Evolutionary conservation across 2,113 vertebrate species (phyloP).

Genomic region (Antennarius striatus): DNA sequence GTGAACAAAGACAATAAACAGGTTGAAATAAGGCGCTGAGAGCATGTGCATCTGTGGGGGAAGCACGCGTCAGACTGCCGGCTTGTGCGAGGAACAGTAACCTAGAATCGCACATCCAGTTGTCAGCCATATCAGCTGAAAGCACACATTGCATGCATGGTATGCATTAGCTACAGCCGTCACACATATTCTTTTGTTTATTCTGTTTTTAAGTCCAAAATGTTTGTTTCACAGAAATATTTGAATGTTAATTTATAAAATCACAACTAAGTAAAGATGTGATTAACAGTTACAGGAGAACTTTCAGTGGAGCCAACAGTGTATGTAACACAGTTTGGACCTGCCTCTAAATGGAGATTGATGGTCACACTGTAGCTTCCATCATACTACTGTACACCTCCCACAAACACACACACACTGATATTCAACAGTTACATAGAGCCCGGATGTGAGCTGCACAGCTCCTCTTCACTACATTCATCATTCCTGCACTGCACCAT

Average conservation of each 20-base stretch:
- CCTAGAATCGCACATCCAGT: slow-evolving; percentile 45
- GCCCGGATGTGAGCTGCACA: slow-evolving; percentile 39
- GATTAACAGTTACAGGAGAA: slow-evolving; percentile 11
- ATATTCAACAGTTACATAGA: slow-evolving; percentile 54
- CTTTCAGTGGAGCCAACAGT: slow-evolving; percentile 1
- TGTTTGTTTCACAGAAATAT: background rate
- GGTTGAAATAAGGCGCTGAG: slow-evolving; percentile 26
- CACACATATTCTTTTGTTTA: background rate
- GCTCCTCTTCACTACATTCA: slow-evolving; percentile 39
- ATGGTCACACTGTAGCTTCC: slow-evolving; percentile 20
- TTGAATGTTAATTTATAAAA: background rate
- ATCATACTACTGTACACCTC: slow-evolving; percentile 17
- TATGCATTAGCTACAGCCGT: slow-evolving; percentile 6
- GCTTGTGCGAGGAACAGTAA: slow-evolving; percentile 34
- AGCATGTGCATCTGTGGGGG: slow-evolving; percentile 20
- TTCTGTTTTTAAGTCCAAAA: background rate
- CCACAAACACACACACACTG: slow-evolving; percentile 8
- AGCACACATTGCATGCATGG: slow-evolving; percentile 13
- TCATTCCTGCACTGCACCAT: slow-evolving; percentile 33
- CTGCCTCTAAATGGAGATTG: slow-evolving; percentile 15
- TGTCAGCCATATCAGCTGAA: slow-evolving; percentile 30
- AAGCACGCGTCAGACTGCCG: slow-evolving; percentile 26
- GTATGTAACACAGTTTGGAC: slow-evolving; percentile 33
- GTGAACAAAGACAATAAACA: slow-evolving; percentile 48
- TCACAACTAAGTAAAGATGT: background rate